phyloP scores from a whole-genome alignment of 2,797 vertebrate species.

The Acanthurus lineatus region DNA sequence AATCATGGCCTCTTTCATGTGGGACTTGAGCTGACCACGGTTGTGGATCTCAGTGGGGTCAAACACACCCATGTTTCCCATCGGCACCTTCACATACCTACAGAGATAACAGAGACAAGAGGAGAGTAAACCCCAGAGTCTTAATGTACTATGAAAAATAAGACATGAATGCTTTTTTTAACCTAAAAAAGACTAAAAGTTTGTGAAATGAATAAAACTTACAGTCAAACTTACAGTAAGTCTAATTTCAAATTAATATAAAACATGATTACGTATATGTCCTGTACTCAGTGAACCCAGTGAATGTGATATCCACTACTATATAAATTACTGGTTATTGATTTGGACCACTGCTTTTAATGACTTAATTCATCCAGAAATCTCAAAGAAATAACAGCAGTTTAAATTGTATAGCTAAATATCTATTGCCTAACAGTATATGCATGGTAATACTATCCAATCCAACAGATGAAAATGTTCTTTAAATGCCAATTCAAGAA shows the following conservation, averaged over 20 bases:
- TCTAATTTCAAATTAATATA: too few species aligned
- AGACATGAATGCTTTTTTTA: neutral
- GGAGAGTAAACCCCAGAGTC: neutral
- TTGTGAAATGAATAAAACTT: too few species aligned
- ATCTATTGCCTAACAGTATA: neutral
- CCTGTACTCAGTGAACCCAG: too few species aligned
- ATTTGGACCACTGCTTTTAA: too few species aligned
- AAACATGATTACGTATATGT: too few species aligned
- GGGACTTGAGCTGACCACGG: slow-evolving; percentile 95
- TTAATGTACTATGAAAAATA: neutral
- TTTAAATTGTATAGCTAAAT: neutral
- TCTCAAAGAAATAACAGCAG: too few species aligned
- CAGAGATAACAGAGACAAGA: neutral
- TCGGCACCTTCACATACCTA: slow-evolving; percentile 94
- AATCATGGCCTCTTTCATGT: slow-evolving; percentile 99
- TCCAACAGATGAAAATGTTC: neutral
- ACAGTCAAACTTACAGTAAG: too few species aligned
- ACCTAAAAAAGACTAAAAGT: too few species aligned
- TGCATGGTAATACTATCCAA: neutral
- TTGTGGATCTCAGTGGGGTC: slow-evolving; percentile 99
- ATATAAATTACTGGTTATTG: too few species aligned
- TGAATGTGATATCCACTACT: too few species aligned
- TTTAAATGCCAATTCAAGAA: neutral
- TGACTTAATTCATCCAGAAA: too few species aligned
- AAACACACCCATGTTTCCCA: slow-evolving; percentile 98